A percentile compares a stretch with the other conserved stretches of the same genome.
Evolutionary conservation across 2,113 vertebrate genomes (phyloP).

Genomic region (Pheucticus melanocephalus): DNA sequence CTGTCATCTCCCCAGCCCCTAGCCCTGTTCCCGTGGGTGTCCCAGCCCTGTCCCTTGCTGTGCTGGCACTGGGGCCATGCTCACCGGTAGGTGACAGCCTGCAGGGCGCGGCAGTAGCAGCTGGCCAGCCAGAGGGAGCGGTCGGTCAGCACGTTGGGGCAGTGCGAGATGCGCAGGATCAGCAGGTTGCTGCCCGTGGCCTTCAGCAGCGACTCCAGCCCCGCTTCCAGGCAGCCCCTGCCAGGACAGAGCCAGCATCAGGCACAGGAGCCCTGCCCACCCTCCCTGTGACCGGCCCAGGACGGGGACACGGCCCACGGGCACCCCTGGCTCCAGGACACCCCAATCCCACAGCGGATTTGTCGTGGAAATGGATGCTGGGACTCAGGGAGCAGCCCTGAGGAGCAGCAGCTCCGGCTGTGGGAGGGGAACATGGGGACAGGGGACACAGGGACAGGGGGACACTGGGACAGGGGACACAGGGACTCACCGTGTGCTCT

Average conservation of each 20-base stretch:
- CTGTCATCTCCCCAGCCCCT: fast-evolving
- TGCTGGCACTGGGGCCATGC: not conserved
- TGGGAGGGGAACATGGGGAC: not conserved
- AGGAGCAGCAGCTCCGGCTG: not conserved
- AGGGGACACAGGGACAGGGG: not conserved
- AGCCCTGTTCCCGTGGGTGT: no score
- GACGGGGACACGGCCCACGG: not conserved
- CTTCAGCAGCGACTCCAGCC: constrained; percentile 93
- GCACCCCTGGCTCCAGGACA: fast-evolving
- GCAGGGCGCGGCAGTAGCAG: constrained; percentile 96
- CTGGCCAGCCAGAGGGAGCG: constrained; percentile 98
- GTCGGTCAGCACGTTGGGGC: constrained; percentile 96
- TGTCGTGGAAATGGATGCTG: fast-evolving
- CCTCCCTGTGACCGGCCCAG: fast-evolving
- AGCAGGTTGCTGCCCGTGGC: constrained; percentile 92
- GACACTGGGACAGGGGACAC: fast-evolving
- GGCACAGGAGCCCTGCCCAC: fast-evolving
- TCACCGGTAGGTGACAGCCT: constrained; percentile 96
- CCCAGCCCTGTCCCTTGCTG: fast-evolving
- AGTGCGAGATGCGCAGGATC: constrained; percentile 96
- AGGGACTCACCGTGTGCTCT: constrained; percentile 89
- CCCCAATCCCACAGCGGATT: not conserved
- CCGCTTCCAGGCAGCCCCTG: constrained; percentile 94
- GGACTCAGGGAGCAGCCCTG: not conserved
- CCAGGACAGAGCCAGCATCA: not conserved